These are phyloP conservation scores for Morpho deidamia DNA, from an alignment of 2,888 invertebrate species.

Conservation along the genomic window DNA sequence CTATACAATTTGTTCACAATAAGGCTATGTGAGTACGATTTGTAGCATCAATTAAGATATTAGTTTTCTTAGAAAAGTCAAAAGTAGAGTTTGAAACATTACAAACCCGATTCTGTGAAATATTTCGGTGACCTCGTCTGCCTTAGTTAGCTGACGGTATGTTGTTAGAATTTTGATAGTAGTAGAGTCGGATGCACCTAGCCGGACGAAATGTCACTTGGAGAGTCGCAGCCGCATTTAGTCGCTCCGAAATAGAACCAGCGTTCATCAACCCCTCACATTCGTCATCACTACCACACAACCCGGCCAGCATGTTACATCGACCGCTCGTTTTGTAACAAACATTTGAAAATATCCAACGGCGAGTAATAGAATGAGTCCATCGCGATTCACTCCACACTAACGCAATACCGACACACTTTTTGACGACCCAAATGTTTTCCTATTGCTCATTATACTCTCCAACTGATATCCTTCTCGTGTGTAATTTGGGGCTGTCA, in stretches of 20 bases:
- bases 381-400: constrained; percentile 14
- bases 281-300: constrained; percentile 54
- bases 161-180: constrained; percentile 37
- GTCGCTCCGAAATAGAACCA: constrained; percentile 71
- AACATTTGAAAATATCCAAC: constrained; percentile 29
- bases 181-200: constrained; percentile 67
- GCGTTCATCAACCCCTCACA: constrained; percentile 76
- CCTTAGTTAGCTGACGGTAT: constrained; percentile 14
- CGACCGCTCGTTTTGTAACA: constrained; percentile 36
- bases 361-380: constrained; percentile 35
- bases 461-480: constrained; percentile 19
- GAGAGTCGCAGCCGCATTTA: constrained; percentile 68
- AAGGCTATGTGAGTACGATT: too few relatives aligned
- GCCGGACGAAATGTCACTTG: constrained; percentile 73
- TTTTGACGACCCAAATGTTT: constrained; percentile 13
- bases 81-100: too few relatives aligned
- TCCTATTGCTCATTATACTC: constrained; percentile 12
- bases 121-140: background rate
- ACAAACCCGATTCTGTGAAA: background rate
- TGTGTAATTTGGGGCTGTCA: constrained; percentile 62
- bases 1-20: too few relatives aligned
- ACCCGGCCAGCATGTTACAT: constrained; percentile 56
- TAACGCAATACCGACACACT: constrained; percentile 3
- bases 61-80: too few relatives aligned
- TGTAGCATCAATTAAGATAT: too few relatives aligned